Conservation (phyloP, 2,888 invertebrate genomes). For the Tridacna crocea region DNA sequence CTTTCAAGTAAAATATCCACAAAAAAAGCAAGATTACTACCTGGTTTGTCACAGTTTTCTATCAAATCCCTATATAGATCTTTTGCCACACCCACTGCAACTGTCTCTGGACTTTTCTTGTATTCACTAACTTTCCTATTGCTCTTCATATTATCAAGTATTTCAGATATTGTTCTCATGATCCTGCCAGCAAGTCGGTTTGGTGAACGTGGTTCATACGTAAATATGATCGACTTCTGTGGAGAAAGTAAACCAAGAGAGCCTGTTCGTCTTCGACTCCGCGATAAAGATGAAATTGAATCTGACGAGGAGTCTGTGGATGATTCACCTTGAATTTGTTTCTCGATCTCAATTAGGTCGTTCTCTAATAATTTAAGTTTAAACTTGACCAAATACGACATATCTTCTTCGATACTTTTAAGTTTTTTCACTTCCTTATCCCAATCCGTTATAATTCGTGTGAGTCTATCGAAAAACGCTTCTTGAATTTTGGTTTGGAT, state of each 20-base stretch:
- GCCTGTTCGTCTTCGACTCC: slow-evolving; percentile 34
- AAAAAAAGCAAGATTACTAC: slow-evolving; percentile 33
- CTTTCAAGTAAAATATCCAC: slow-evolving; percentile 57
- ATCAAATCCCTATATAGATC: slow-evolving; percentile 44
- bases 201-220: slow-evolving; percentile 48
- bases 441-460: slow-evolving; percentile 58
- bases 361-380: slow-evolving; percentile 66
- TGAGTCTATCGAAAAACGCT: slow-evolving; percentile 54
- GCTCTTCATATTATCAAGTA: slow-evolving; percentile 33
- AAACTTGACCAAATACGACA: slow-evolving; percentile 55
- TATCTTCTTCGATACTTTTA: slow-evolving; percentile 45
- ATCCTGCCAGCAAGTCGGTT: slow-evolving; percentile 51
- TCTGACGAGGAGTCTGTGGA: slow-evolving; percentile 23
- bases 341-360: slow-evolving; percentile 65
- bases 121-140: slow-evolving; percentile 50
- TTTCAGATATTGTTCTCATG: slow-evolving; percentile 36
- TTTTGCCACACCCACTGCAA: slow-evolving; percentile 49
- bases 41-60: slow-evolving; percentile 19
- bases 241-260: slow-evolving; percentile 15
- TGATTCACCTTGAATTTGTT: slow-evolving; percentile 55
- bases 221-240: not conserved
- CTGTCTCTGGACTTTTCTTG: slow-evolving; percentile 47
- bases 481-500: slow-evolving; percentile 54
- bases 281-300: slow-evolving; percentile 25
- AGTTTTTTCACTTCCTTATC: slow-evolving; percentile 57